phyloP scores from a whole-genome alignment of 2,888 invertebrate genomes.

The Bombylius discolor region DNA sequence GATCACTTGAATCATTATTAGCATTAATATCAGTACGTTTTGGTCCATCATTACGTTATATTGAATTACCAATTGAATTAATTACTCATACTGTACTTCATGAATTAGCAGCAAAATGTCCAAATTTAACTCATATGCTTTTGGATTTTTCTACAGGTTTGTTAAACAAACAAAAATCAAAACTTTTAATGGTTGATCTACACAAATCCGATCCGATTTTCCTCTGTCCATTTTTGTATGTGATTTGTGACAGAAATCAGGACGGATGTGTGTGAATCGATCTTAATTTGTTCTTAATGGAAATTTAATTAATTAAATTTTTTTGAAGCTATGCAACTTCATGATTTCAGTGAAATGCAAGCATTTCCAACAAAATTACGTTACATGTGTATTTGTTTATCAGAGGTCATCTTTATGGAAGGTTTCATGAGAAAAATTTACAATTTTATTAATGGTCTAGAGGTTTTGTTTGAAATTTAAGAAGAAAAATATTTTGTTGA shows the following conservation, averaged over 20 bases:
- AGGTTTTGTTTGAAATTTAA: conserved; percentile 34
- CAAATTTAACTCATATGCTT: conserved; percentile 89
- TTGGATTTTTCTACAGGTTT: conserved; percentile 86
- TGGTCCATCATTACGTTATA: conserved; percentile 75
- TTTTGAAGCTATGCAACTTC: conserved; percentile 80
- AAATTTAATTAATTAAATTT: not conserved
- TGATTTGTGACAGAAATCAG: too few species aligned
- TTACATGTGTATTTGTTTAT: conserved; percentile 91
- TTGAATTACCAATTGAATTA: conserved; percentile 88
- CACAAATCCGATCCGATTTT: too few species aligned
- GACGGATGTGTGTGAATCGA: not conserved
- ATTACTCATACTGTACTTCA: conserved; percentile 95
- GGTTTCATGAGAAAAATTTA: conserved; percentile 99
- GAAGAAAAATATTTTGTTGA: not conserved
- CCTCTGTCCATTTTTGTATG: too few species aligned
- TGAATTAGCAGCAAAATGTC: conserved; percentile 91
- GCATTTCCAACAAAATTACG: conserved; percentile 94
- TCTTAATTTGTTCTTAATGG: not conserved
- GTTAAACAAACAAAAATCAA: conserved; percentile 9
- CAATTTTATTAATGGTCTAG: conserved; percentile 96
- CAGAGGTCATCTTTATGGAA: conserved; percentile 99
- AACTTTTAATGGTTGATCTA: not conserved
- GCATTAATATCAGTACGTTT: conserved; percentile 80
- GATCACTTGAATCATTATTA: conserved; percentile 74
- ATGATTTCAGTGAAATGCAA: conserved; percentile 98